A percentile compares a stretch with the other conserved stretches of the same genome.
Evolutionary conservation across 2,797 vertebrate genomes (phyloP).

Genomic region (Carcharodon carcharias): DNA sequence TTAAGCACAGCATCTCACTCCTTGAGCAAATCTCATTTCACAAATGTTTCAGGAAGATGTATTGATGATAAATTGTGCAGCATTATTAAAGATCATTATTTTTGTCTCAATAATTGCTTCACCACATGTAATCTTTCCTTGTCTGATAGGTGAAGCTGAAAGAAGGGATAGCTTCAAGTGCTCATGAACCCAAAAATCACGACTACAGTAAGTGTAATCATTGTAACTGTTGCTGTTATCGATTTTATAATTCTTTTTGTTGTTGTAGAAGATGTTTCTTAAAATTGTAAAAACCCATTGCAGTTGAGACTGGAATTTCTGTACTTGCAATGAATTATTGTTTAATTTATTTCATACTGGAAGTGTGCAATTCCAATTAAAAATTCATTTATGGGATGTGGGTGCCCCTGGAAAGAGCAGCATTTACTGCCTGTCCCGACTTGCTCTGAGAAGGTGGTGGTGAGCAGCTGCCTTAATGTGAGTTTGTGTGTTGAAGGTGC

Average conservation of each 20-base stretch:
- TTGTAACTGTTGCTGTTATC: not conserved
- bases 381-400: not conserved
- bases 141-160: slow-evolving; percentile 56
- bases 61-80: not conserved
- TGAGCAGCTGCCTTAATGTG: not conserved
- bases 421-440: not conserved
- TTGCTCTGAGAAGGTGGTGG: not conserved
- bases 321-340: not conserved
- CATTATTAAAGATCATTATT: not conserved
- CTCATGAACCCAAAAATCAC: slow-evolving; percentile 47
- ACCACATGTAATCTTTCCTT: not conserved
- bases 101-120: not conserved
- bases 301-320: not conserved
- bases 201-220: slow-evolving; percentile 64
- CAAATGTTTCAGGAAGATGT: not conserved
- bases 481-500: not conserved
- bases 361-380: not conserved
- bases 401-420: not conserved
- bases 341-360: not conserved
- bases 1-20: not conserved
- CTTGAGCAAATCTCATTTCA: not conserved
- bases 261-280: not conserved
- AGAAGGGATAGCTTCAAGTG: slow-evolving; percentile 55
- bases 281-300: not conserved
- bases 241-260: not conserved